Conservation (phyloP, 1,140 invertebrate genomes). For the Harlomillsia oculata region DNA sequence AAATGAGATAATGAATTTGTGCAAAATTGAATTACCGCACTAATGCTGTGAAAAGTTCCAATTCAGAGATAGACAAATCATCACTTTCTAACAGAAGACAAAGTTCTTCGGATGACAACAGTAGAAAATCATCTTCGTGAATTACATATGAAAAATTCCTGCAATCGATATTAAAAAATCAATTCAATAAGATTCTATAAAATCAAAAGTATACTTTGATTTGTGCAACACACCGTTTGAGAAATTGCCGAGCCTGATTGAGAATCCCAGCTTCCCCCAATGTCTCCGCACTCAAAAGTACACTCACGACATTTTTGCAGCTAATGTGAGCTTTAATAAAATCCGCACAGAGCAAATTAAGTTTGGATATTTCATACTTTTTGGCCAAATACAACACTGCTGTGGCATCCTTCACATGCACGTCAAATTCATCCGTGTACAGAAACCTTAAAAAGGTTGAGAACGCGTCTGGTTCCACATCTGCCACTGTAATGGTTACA, state of each 20-base stretch:
- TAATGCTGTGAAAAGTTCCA: constrained; percentile 18
- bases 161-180: too few relatives aligned
- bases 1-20: neutral
- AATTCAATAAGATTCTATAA: too few relatives aligned
- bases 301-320: constrained; percentile 24
- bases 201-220: neutral
- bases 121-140: constrained; percentile 23
- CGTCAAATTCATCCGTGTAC: constrained; percentile 27
- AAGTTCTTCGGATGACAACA: constrained; percentile 10
- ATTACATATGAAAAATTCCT: constrained; percentile 23
- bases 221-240: constrained; percentile 1
- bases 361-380: constrained; percentile 13
- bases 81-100: constrained; percentile 20
- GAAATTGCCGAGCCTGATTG: constrained; percentile 17
- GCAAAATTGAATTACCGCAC: constrained; percentile 1
- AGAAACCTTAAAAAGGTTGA: constrained; percentile 23
- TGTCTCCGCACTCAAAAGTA: constrained; percentile 20
- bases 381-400: constrained; percentile 20
- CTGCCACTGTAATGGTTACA: constrained; percentile 12
- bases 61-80: constrained; percentile 10
- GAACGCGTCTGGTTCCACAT: constrained; percentile 24
- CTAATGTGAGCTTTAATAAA: constrained; percentile 19
- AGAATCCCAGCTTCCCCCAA: constrained; percentile 16
- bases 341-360: constrained; percentile 8
- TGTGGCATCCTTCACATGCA: constrained; percentile 22